These are phyloP conservation scores for Cichlasoma orientale DNA, from an alignment of 2,797 vertebrate genomes.

Conservation along the genomic window DNA sequence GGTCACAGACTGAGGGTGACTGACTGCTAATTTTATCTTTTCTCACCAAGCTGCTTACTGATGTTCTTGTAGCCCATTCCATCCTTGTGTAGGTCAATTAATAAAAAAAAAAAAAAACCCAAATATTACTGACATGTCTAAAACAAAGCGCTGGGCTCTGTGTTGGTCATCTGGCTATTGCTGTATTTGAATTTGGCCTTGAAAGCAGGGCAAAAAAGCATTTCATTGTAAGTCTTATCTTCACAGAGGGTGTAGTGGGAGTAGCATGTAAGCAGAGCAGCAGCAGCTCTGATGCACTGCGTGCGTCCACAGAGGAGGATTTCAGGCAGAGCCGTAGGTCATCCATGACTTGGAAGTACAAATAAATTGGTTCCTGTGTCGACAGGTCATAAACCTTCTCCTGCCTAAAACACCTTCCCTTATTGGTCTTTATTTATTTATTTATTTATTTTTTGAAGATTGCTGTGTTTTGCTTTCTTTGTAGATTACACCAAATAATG, in stretches of 20 bases:
- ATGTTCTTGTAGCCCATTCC: background rate
- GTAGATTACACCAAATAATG: background rate
- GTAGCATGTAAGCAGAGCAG: background rate
- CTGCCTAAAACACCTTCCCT: background rate
- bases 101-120: too few species aligned
- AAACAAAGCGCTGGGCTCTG: background rate
- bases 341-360: conserved; percentile 2
- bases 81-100: background rate
- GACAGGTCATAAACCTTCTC: background rate
- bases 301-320: background rate
- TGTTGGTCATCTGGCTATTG: background rate
- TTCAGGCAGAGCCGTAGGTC: background rate
- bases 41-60: background rate
- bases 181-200: background rate
- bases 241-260: background rate
- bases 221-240: background rate
- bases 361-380: background rate
- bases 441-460: background rate
- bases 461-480: background rate
- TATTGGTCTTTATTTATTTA: too few species aligned
- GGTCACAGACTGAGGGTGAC: background rate
- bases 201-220: background rate
- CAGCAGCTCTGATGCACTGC: conserved; percentile 1
- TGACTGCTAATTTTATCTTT: background rate
- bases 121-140: background rate